A percentile compares a stretch with the other conserved stretches of the same genome.
Evolutionary conservation across 1,140 invertebrate species (phyloP).

Genomic region (Dysdera silvatica): DNA sequence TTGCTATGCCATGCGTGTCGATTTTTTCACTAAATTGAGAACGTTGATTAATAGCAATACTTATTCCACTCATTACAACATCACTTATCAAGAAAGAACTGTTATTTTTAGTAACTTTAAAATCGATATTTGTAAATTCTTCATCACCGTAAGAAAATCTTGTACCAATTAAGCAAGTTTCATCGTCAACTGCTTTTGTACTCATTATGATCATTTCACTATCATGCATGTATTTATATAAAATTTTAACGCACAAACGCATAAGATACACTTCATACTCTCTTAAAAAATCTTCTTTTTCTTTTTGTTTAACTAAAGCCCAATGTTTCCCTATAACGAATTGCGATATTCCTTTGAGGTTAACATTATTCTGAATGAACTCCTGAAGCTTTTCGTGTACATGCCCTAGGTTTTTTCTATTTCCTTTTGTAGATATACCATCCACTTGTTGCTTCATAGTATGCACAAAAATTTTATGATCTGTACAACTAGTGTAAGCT

Average conservation of each 20-base stretch:
- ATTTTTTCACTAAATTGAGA: conserved; percentile 7
- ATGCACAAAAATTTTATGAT: conserved; percentile 1
- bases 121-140: conserved; percentile 7
- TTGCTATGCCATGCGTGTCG: conserved; percentile 3
- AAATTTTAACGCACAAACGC: conserved; percentile 1
- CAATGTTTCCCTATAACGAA: too few relatives aligned
- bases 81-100: conserved; percentile 7
- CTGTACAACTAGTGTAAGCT: neutral
- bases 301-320: neutral
- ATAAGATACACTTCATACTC: conserved; percentile 1
- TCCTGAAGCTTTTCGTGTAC: conserved; percentile 7
- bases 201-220: conserved; percentile 6
- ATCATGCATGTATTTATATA: conserved; percentile 1
- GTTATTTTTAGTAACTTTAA: conserved; percentile 7
- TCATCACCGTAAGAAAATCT: conserved; percentile 7
- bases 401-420: conserved; percentile 7
- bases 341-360: conserved; percentile 3
- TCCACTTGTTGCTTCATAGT: conserved; percentile 7
- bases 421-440: conserved; percentile 4
- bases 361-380: conserved; percentile 6
- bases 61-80: conserved; percentile 6
- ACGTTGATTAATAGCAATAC: conserved; percentile 7
- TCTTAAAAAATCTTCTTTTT: conserved; percentile 2
- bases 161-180: conserved; percentile 4
- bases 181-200: conserved; percentile 7